These are phyloP conservation scores for Octomys mimax DNA, from an alignment of 2,797 vertebrate genomes.

Conservation along the genomic window DNA sequence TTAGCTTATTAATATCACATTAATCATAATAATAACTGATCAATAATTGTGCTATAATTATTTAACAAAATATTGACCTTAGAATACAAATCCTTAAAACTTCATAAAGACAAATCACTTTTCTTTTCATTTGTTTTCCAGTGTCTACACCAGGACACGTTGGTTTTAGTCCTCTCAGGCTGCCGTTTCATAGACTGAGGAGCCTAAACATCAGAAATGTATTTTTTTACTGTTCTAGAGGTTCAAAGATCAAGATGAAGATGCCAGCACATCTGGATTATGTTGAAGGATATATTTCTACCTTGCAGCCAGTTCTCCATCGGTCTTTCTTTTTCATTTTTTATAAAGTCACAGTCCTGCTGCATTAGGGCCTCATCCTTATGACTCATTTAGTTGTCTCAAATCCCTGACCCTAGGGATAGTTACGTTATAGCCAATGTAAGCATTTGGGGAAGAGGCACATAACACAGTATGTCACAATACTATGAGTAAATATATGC, in stretches of 20 bases:
- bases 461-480: neutral
- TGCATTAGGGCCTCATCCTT: neutral
- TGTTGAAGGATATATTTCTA: neutral
- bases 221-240: neutral
- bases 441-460: neutral
- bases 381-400: neutral
- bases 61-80: neutral
- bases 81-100: neutral
- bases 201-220: neutral
- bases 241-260: neutral
- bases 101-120: neutral
- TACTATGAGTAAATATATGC: constrained; percentile 1
- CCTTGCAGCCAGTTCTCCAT: neutral
- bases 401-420: neutral
- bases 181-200: neutral
- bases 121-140: neutral
- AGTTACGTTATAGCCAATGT: neutral
- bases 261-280: neutral
- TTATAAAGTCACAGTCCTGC: neutral
- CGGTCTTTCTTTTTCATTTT: neutral
- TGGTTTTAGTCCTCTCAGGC: neutral
- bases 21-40: neutral
- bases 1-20: neutral
- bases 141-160: neutral
- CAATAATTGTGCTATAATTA: neutral